A percentile compares a stretch with the other conserved stretches of the same genome.
Evolutionary conservation across 1,140 invertebrate genomes (phyloP).

Genomic region (Adoxophyes honmai): DNA sequence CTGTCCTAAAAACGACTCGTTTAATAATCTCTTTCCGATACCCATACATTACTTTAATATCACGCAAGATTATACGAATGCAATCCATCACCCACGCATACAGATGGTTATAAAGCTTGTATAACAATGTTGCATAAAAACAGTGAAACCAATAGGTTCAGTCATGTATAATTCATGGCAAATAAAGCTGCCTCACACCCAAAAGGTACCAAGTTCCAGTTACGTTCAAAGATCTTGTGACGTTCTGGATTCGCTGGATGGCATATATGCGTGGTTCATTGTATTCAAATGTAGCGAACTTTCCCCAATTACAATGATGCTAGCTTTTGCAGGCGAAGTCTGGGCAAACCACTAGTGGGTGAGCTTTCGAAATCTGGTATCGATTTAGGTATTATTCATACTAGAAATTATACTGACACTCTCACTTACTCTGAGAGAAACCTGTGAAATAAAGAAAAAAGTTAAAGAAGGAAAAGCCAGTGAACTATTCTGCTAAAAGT

Average conservation of each 20-base stretch:
- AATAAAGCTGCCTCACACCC: background rate
- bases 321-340: conserved; percentile 35
- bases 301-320: conserved; percentile 53
- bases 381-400: background rate
- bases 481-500: too few species aligned
- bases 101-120: conserved; percentile 42
- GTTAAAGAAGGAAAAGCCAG: too few species aligned
- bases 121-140: conserved; percentile 48
- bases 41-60: conserved; percentile 8
- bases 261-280: conserved; percentile 36
- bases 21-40: background rate
- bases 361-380: conserved; percentile 29
- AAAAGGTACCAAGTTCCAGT: background rate
- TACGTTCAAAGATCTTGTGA: background rate
- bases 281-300: conserved; percentile 60
- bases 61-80: background rate
- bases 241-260: background rate
- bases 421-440: too few species aligned
- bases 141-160: conserved; percentile 28
- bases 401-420: too few species aligned
- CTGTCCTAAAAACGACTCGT: too few species aligned
- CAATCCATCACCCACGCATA: conserved; percentile 34
- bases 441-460: too few species aligned
- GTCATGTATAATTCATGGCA: conserved; percentile 55
- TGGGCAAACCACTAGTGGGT: conserved; percentile 27